These are phyloP conservation scores for Octodon degus DNA, from an alignment of 2,113 vertebrate genomes.

Conservation along the genomic window DNA sequence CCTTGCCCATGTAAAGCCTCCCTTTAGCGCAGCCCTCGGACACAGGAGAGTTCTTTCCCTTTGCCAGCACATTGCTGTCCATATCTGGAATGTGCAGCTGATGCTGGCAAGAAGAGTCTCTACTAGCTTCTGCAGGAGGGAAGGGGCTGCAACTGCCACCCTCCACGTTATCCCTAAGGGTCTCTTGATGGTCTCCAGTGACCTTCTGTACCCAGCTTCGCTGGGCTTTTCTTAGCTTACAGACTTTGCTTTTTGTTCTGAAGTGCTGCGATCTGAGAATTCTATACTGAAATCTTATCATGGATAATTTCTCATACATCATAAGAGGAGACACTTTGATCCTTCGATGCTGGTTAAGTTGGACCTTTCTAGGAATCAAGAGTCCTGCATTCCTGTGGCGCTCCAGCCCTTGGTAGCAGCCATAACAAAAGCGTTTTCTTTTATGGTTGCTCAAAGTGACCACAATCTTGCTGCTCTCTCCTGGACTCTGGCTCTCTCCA, in stretches of 20 bases:
- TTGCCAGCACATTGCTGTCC: conserved; percentile 84
- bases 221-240: conserved; percentile 85
- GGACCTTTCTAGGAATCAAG: conserved; percentile 82
- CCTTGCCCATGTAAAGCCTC: conserved; percentile 65
- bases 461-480: conserved; percentile 76
- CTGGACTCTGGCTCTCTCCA: conserved; percentile 69
- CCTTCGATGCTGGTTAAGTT: conserved; percentile 85
- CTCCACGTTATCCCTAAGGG: conserved; percentile 69
- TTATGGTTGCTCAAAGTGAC: conserved; percentile 83
- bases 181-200: conserved; percentile 83
- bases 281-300: conserved; percentile 87
- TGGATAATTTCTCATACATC: conserved; percentile 90
- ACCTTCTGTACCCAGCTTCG: conserved; percentile 85
- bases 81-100: conserved; percentile 84
- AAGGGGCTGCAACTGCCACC: conserved; percentile 76
- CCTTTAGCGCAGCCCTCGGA: conserved; percentile 70
- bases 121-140: conserved; percentile 81
- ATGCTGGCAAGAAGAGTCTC: conserved; percentile 76
- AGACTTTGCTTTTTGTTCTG: conserved; percentile 86
- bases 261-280: conserved; percentile 86
- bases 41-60: conserved; percentile 71
- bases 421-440: conserved; percentile 85
- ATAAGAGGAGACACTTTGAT: conserved; percentile 88
- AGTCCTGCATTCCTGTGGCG: conserved; percentile 83
- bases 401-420: conserved; percentile 80